Percentiles rank a stretch among this genome's conserved stretches.
These are phyloP conservation scores for Pentalonia nigronervosa DNA, from an alignment of 1,140 invertebrate genomes.

Conservation along the genomic window DNA sequence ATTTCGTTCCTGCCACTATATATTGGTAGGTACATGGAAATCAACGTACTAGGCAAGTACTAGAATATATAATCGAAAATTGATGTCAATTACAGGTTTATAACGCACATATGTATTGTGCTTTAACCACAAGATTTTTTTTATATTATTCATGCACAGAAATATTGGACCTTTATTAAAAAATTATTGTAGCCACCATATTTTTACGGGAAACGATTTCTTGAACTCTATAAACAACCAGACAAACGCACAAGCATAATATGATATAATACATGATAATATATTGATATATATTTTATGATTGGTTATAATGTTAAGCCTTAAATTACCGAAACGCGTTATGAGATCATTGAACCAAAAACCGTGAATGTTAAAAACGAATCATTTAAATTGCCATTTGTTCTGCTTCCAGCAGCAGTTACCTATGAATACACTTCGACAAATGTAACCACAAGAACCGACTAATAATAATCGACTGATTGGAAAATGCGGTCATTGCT, in stretches of 20 bases:
- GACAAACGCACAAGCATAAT: background rate
- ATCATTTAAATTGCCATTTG: slow-evolving; percentile 32
- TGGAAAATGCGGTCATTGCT: slow-evolving; percentile 22
- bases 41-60: no score
- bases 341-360: slow-evolving; percentile 37
- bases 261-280: background rate
- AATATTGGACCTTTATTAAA: background rate
- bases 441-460: background rate
- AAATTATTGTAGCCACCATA: background rate
- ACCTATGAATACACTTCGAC: background rate
- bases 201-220: background rate
- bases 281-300: background rate
- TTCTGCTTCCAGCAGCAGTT: background rate
- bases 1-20: background rate
- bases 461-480: slow-evolving; percentile 6
- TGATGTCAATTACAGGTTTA: background rate
- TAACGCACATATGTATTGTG: background rate
- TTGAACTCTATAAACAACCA: background rate
- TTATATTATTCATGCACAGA: background rate
- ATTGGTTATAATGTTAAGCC: slow-evolving; percentile 15
- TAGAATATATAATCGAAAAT: background rate
- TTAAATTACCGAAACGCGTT: slow-evolving; percentile 24
- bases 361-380: slow-evolving; percentile 11
- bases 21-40: background rate
- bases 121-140: background rate